Base-by-base conservation (phyloP, 1,140 invertebrate species). In the Euglossa dilemma region DNA sequence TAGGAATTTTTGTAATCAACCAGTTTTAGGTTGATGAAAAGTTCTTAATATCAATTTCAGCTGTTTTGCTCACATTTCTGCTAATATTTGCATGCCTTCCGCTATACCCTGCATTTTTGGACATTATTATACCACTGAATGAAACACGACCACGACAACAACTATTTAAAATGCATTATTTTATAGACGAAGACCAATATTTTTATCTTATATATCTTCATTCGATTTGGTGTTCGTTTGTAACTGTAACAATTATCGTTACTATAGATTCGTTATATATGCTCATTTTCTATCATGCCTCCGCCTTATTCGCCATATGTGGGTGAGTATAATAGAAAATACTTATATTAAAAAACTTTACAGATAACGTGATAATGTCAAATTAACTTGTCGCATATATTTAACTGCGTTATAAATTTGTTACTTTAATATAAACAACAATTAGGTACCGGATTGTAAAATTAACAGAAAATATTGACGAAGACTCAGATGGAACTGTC, bases 231-330 rank as follows among this genome's bases (percentile, higher is more conserved):
- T 18, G 64, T 18, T n/a, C 66, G 9, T 43, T 79, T 3, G 6
- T 43, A 12, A 54, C 5, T 4, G n/a, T 69, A 0, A 23, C 50
- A 4, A 45, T 45, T n/a, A 25, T 43, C 18, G n/a, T 78, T n/a
- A 56, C 50, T 14, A n/a, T 78, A 9, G 76, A 79, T 59, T 70
- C 76, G 0, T 47, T 79, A 7, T 79, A 79, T 20, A 70, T 79
- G 43, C 9, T 70, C 0, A 47, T 79, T 6, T 20, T 70, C n/a
- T 54, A 79, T 70, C 52, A 79, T 6, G n/a, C n/a, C 9, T 47
- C 43, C 4, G 66, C 54, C 0, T 28, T 79, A 23, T 79, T 79
- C 36, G 66, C 64, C 25, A 20, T 79, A 16, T 79, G 66, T 12
- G 66, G 66, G 76, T 79, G n/a, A 56, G 23, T 57, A 50, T 28